Conservation (phyloP, 1,140 invertebrate species). For the Heterodera schachtii region DNA sequence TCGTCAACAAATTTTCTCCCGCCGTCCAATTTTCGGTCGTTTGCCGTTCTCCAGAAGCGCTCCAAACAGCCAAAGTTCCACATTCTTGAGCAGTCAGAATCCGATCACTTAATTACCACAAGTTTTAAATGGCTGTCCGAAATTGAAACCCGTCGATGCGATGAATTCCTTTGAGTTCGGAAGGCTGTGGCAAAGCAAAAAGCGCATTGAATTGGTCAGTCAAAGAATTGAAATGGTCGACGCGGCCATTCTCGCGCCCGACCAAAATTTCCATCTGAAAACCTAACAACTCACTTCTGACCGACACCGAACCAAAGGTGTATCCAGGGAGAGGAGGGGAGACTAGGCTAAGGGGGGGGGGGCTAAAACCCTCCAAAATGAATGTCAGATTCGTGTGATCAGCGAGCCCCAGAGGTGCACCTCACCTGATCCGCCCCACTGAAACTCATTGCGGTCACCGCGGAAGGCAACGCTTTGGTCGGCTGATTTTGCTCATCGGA, state of each 20-base stretch:
- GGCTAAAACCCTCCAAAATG: too few species aligned
- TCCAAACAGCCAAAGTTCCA: constrained; percentile 40
- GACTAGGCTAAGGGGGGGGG: not conserved
- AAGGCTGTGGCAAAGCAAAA: constrained; percentile 18
- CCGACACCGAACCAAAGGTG: too few species aligned
- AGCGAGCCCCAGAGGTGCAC: too few species aligned
- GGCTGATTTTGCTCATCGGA: not conserved
- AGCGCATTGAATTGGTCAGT: constrained; percentile 29
- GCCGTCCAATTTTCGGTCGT: constrained; percentile 30
- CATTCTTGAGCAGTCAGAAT: constrained; percentile 41
- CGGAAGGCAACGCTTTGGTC: not conserved
- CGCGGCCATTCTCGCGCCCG: constrained; percentile 26
- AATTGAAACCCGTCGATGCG: constrained; percentile 21
- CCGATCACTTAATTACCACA: constrained; percentile 20
- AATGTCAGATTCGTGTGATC: too few species aligned
- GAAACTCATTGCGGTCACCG: constrained; percentile 42
- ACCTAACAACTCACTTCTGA: constrained; percentile 5
- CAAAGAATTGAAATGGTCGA: constrained; percentile 32
- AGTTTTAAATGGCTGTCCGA: not conserved
- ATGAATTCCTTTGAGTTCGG: constrained; percentile 23
- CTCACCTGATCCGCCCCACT: constrained; percentile 33
- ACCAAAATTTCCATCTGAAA: constrained; percentile 38
- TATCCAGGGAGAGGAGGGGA: not conserved
- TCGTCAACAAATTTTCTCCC: constrained; percentile 33
- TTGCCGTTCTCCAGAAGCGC: constrained; percentile 21